phyloP scores from a whole-genome alignment of 2,113 vertebrate genomes.

The Otocyon megalotis region DNA sequence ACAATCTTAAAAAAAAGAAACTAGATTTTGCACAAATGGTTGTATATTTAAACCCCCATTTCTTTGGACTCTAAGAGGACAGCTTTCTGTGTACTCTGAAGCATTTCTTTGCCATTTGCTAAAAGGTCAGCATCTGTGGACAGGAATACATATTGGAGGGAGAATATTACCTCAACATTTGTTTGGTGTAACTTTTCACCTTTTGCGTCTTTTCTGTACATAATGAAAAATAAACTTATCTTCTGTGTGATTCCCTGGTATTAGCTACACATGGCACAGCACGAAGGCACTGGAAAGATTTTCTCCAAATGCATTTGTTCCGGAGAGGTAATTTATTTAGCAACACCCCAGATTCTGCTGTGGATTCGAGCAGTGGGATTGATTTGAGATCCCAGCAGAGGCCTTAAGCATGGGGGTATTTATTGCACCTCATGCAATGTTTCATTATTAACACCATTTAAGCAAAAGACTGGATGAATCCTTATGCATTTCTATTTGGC shows the following conservation, averaged over 20 bases:
- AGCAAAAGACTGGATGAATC: not conserved
- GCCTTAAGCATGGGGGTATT: not conserved
- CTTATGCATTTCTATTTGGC: not conserved
- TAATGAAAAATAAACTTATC: not conserved
- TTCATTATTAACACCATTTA: slow-evolving; percentile 46
- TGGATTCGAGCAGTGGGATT: slow-evolving; percentile 27
- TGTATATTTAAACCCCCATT: not conserved
- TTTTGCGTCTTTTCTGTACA: not conserved
- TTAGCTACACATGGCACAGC: not conserved
- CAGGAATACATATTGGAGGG: not conserved
- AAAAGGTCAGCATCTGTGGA: not conserved
- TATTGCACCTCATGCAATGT: not conserved
- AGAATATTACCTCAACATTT: not conserved
- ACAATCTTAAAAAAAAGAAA: no score
- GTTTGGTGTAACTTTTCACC: not conserved
- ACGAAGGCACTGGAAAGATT: not conserved
- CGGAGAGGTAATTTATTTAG: not conserved
- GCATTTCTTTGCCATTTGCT: not conserved
- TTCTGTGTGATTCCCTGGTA: not conserved
- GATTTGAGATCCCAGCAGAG: slow-evolving; percentile 12
- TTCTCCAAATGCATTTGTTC: not conserved
- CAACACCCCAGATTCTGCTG: not conserved
- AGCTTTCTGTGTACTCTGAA: not conserved
- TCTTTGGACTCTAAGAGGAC: not conserved
- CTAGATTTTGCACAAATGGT: not conserved